phyloP scores from a whole-genome alignment of 1,140 invertebrate species.

The Drosophila tropicalis region DNA sequence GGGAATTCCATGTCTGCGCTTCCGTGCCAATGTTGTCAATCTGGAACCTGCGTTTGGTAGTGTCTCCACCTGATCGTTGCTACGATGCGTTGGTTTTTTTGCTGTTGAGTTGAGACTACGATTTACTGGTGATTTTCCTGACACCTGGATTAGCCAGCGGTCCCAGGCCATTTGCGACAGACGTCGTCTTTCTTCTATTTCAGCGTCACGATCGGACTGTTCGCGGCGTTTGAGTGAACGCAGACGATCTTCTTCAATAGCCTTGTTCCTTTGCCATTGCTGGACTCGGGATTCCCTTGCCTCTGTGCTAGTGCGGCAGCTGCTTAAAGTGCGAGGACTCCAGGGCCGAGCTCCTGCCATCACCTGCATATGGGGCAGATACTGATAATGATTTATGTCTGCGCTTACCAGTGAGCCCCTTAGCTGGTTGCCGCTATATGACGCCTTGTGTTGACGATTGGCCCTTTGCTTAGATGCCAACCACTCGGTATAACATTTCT shows the following conservation, averaged over 20 bases:
- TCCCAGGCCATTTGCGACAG: conserved; percentile 37
- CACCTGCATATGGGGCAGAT: not conserved
- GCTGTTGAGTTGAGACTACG: no score
- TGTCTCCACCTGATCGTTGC: not conserved
- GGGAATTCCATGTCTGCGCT: not conserved
- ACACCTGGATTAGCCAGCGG: conserved; percentile 33
- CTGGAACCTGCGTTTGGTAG: not conserved
- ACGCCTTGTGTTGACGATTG: not conserved
- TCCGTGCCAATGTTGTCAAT: not conserved
- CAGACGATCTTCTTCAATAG: not conserved
- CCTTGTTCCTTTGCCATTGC: not conserved
- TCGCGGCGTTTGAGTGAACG: not conserved
- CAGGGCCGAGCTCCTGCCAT: not conserved
- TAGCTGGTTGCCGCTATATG: not conserved
- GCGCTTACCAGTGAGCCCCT: not conserved
- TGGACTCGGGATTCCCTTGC: not conserved
- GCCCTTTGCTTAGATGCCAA: conserved; percentile 28
- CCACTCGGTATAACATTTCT: conserved; percentile 36
- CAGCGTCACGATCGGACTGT: not conserved
- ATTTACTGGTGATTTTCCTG: not conserved
- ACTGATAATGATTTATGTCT: not conserved
- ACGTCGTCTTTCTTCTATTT: conserved; percentile 13
- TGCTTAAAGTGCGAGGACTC: not conserved
- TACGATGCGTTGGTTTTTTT: not conserved
- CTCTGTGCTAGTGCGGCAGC: conserved; percentile 22